Conservation (phyloP, 2,113 vertebrate species). For the Ictalurus furcatus region DNA sequence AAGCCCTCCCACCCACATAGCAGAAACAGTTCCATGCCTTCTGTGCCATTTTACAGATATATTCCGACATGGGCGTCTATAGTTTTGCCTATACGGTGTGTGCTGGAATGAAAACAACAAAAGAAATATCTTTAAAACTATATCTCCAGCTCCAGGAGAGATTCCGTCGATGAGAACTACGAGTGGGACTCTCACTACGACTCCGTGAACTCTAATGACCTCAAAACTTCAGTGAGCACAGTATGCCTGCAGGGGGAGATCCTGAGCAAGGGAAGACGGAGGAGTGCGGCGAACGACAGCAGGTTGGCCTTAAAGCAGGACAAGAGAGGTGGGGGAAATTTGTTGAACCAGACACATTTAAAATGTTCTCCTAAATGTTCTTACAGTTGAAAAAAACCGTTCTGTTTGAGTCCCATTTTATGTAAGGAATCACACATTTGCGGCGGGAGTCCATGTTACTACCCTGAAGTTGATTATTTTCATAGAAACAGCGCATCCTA, state of each 20-base stretch:
- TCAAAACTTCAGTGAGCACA: conserved; percentile 36
- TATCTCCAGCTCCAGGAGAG: conserved; percentile 54
- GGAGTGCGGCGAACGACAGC: conserved; percentile 2
- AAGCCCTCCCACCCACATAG: neutral
- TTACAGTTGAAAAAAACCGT: neutral
- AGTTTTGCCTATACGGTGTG: neutral
- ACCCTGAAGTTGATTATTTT: neutral
- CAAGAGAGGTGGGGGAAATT: conserved; percentile 34
- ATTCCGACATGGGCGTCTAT: neutral
- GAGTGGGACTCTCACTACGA: conserved; percentile 75
- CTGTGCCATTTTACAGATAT: neutral
- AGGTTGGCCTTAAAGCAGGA: conserved; percentile 50
- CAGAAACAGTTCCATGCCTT: neutral
- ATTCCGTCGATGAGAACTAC: conserved; percentile 75
- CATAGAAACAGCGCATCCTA: neutral
- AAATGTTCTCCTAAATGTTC: conserved; percentile 8
- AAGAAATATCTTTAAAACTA: no score
- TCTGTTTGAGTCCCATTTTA: neutral
- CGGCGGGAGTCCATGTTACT: neutral
- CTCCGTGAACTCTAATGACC: conserved; percentile 55
- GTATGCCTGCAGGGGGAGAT: conserved; percentile 20
- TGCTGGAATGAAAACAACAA: neutral
- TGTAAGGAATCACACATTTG: neutral
- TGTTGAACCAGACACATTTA: neutral
- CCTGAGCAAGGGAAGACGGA: conserved; percentile 19